These are phyloP conservation scores for Andrena haemorrhoa DNA, from an alignment of 2,888 invertebrate species.

Conservation along the genomic window DNA sequence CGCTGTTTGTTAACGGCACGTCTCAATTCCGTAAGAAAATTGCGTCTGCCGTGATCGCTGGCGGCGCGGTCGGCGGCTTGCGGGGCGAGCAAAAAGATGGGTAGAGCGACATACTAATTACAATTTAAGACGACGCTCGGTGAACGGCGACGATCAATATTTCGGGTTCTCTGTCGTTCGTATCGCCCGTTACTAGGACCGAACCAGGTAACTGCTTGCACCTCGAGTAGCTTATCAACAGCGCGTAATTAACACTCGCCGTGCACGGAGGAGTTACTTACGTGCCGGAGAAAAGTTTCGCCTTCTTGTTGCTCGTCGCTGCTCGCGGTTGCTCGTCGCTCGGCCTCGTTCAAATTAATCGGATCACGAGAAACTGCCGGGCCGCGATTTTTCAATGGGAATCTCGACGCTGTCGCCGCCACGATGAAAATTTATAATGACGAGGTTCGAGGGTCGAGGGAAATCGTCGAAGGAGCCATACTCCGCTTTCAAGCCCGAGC, in stretches of 20 bases:
- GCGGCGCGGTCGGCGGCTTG: neutral
- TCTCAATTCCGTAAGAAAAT: slow-evolving; percentile 29
- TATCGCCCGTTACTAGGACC: slow-evolving; percentile 45
- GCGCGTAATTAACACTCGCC: slow-evolving; percentile 56
- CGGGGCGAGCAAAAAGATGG: neutral
- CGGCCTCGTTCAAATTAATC: slow-evolving; percentile 31
- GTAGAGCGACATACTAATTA: slow-evolving; percentile 11
- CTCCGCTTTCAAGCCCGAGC: neutral
- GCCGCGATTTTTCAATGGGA: neutral
- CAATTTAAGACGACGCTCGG: slow-evolving; percentile 27
- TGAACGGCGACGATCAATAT: slow-evolving; percentile 56
- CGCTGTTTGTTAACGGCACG: slow-evolving; percentile 4
- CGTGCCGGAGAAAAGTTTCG: slow-evolving; percentile 21
- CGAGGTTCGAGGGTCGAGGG: neutral
- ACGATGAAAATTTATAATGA: slow-evolving; percentile 1
- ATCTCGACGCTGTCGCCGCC: neutral
- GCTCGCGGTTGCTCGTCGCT: slow-evolving; percentile 19
- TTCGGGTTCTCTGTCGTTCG: slow-evolving; percentile 37
- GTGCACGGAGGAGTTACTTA: slow-evolving; percentile 18
- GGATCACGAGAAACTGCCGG: slow-evolving; percentile 15
- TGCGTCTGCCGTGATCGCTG: neutral
- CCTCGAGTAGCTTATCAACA: slow-evolving; percentile 60
- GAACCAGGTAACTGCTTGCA: slow-evolving; percentile 36
- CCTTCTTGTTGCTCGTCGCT: slow-evolving; percentile 29
- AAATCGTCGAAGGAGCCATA: neutral